A percentile compares a stretch with the other conserved stretches of the same genome.
Evolutionary conservation across 2,113 vertebrate species (phyloP).

Genomic region (Melanostigma gelatinosum): DNA sequence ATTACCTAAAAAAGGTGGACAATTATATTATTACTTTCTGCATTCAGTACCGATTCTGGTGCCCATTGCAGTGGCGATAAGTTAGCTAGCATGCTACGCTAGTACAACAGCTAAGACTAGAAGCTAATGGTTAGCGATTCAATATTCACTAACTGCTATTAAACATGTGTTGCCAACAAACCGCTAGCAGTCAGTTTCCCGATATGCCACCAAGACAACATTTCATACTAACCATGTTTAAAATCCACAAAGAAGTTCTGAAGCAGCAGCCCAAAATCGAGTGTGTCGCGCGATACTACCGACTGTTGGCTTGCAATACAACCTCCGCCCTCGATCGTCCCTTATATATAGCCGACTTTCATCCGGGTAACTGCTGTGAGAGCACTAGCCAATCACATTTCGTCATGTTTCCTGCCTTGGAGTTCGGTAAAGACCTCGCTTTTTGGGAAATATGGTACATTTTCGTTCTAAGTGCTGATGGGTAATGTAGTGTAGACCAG

Average conservation of each 20-base stretch:
- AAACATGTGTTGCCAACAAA: fast-evolving
- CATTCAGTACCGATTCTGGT: no score
- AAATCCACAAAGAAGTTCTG: conserved; percentile 6
- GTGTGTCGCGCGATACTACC: not conserved
- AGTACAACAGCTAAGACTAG: conserved; percentile 38
- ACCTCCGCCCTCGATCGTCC: conserved; percentile 27
- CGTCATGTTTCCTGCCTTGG: not conserved
- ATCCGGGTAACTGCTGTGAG: conserved; percentile 54
- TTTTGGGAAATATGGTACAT: conserved; percentile 27
- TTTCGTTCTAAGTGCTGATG: not conserved
- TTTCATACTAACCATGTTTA: conserved; percentile 60
- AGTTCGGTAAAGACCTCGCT: not conserved
- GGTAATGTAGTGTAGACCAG: conserved; percentile 62
- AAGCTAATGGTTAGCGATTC: conserved; percentile 11
- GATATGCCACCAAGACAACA: not conserved
- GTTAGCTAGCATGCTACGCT: conserved; percentile 52
- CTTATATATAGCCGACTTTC: not conserved
- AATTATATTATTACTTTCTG: not conserved
- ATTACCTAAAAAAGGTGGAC: fast-evolving
- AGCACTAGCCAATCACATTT: conserved; percentile 20
- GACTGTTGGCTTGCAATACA: conserved; percentile 49
- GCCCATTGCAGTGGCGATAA: not conserved
- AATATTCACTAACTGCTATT: not conserved
- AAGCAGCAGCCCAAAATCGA: not conserved
- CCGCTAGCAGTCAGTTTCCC: fast-evolving